Evolutionary conservation across 2,113 vertebrate genomes (phyloP).

Genomic region (Polypterus senegalus): DNA sequence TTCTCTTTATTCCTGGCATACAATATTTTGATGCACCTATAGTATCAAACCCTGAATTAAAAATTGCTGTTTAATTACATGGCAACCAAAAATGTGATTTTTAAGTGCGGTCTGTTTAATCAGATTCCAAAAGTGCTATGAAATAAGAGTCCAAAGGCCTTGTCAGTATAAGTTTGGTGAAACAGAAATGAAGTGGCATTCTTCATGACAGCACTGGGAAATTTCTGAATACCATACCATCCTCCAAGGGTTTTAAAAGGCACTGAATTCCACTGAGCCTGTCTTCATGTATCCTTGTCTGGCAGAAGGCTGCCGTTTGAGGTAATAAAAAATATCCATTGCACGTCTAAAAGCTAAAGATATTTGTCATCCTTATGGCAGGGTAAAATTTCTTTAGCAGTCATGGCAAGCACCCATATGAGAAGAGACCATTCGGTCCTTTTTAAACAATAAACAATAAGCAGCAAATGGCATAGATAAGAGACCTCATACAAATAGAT

Average conservation of each 20-base stretch:
- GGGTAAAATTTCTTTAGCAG: slow-evolving; percentile 36
- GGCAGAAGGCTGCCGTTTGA: slow-evolving; percentile 44
- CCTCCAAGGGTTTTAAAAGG: not conserved
- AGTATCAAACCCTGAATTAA: too few relatives aligned
- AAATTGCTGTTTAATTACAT: too few relatives aligned
- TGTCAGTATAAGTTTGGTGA: too few relatives aligned
- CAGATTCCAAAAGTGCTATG: too few relatives aligned
- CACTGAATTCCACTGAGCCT: slow-evolving; percentile 32
- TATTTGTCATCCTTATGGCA: slow-evolving; percentile 32
- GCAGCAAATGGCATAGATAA: slow-evolving; percentile 55
- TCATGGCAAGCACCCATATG: slow-evolving; percentile 41
- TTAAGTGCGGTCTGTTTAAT: too few relatives aligned
- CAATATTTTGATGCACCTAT: too few relatives aligned
- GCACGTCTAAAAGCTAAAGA: slow-evolving; percentile 31
- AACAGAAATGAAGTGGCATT: too few relatives aligned
- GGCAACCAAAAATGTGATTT: too few relatives aligned
- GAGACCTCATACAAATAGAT: slow-evolving; percentile 52
- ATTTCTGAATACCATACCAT: not conserved
- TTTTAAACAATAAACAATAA: slow-evolving; percentile 35
- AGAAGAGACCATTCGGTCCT: slow-evolving; percentile 29
- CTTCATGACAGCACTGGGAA: too few relatives aligned
- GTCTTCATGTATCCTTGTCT: slow-evolving; percentile 38
- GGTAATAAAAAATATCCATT: slow-evolving; percentile 53
- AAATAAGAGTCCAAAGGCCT: too few relatives aligned
- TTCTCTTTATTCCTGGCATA: not conserved